Evolutionary conservation across 1,140 invertebrate species (phyloP).

Genomic region (Parasteatoda tepidariorum): DNA sequence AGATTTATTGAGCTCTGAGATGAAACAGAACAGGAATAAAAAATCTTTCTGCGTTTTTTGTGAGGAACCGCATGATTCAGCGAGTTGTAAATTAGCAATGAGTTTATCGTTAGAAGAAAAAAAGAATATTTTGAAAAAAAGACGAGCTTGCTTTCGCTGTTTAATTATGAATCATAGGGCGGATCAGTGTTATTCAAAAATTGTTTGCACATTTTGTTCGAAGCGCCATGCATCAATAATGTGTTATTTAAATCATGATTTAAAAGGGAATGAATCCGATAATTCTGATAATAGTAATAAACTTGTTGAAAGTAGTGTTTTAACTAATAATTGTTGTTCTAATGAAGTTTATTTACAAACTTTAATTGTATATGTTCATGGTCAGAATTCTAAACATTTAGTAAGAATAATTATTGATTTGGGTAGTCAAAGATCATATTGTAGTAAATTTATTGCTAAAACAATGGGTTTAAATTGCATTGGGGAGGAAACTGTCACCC

Average conservation of each 20-base stretch:
- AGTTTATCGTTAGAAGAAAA: slow-evolving; percentile 2
- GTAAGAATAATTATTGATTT: slow-evolving; percentile 6
- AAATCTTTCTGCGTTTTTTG: too few species aligned
- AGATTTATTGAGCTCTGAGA: not conserved
- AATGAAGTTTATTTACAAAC: not conserved
- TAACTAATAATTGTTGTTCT: not conserved
- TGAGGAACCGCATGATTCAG: not conserved
- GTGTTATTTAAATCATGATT: not conserved
- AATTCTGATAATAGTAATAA: not conserved
- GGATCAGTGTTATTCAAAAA: not conserved
- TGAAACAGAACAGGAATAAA: too few species aligned
- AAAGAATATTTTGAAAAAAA: slow-evolving; percentile 20
- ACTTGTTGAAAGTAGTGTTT: not conserved
- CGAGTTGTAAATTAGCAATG: too few species aligned
- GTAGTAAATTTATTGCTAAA: not conserved
- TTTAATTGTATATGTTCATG: not conserved
- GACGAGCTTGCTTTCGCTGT: slow-evolving; percentile 14
- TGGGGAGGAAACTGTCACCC: not conserved
- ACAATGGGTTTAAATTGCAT: not conserved
- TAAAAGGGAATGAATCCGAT: not conserved
- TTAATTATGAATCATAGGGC: not conserved
- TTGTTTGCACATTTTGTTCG: not conserved
- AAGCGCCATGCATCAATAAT: not conserved
- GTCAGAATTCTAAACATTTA: not conserved
- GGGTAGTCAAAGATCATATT: not conserved